Conservation (phyloP, 2,113 vertebrate species). For the Turnix velox region DNA sequence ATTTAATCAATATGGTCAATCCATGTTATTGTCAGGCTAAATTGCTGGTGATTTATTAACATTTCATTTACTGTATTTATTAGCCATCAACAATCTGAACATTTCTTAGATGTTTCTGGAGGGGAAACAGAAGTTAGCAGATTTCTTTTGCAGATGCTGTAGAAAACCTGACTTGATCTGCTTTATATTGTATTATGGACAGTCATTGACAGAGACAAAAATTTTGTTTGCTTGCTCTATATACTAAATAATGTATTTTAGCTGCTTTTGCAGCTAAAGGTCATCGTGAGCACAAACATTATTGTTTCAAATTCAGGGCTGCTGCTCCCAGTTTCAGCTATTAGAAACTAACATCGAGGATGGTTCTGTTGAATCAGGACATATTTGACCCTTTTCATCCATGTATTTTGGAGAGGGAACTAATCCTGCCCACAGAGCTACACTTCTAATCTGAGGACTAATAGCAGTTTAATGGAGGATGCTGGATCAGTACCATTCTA, state of each 20-base stretch:
- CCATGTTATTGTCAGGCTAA: conserved; percentile 68
- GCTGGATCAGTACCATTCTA: background rate
- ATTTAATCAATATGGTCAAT: conserved; percentile 74
- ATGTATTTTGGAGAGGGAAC: background rate
- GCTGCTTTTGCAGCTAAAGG: background rate
- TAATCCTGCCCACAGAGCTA: background rate
- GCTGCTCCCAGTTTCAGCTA: background rate
- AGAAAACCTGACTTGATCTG: background rate
- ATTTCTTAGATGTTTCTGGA: background rate
- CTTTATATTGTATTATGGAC: background rate
- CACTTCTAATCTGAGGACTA: background rate
- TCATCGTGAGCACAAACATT: background rate
- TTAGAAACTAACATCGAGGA: background rate
- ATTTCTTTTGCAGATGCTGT: background rate
- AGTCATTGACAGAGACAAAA: background rate
- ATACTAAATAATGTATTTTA: conserved; percentile 24
- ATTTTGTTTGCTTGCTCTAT: background rate
- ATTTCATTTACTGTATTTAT: conserved; percentile 63
- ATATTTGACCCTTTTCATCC: background rate
- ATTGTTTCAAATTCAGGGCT: background rate
- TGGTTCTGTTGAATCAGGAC: background rate
- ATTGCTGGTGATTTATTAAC: conserved; percentile 72
- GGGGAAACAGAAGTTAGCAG: background rate
- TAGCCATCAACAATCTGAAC: background rate
- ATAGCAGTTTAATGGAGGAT: background rate